Evolutionary conservation across 1,140 invertebrate species (phyloP), one percentile per base, ranked within the genome.

Genomic region (Macrocentrus cingulum): DNA sequence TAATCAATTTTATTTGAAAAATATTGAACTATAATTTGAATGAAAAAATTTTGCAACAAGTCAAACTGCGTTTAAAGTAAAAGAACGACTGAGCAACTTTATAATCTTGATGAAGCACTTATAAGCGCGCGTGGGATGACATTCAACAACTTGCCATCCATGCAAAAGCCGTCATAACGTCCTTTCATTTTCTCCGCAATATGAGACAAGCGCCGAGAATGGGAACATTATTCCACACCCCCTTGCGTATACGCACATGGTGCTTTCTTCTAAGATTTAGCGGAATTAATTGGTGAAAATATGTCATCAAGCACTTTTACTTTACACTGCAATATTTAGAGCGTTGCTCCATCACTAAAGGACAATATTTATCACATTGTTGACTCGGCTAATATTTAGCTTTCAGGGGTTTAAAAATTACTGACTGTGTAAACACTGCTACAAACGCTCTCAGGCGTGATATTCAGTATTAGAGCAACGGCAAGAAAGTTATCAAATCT

Each of bases 171-270:
- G 16, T 20, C 39, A 15, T 19, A 42, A 53, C 54, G 48, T 20
- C 45, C 51, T 46, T 59, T 61, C 45, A 48, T 49, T 60, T 69
- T 74, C 71, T 69, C 68, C 67, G 13, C 36, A n/a, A 39, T 15
- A 2, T n/a, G 11, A 8, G 36, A 39, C 13, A 13, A 8, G 4
- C 13, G 15, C 15, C 13, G 9, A 29, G 9, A 4, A 29, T 5
- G 4, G 25, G 25, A 4, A 9, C 25, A 29, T 29, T 29, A 29
- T 9, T 29, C 25, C 25, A 5, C 25, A 9, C 4, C n/a, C n/a
- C n/a, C 25, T 4, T 29, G 25, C 9, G 25, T 9, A 5, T 5
- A 4, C 25, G 9, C 4, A 5, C 9, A 29, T 29, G 8, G 15
- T 39, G 36, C 36, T 39, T 39, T 39, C 36, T 39, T 15, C 15